Evolutionary conservation across 2,797 vertebrate species (phyloP).

Genomic region (Periophthalmus magnuspinnatus): DNA sequence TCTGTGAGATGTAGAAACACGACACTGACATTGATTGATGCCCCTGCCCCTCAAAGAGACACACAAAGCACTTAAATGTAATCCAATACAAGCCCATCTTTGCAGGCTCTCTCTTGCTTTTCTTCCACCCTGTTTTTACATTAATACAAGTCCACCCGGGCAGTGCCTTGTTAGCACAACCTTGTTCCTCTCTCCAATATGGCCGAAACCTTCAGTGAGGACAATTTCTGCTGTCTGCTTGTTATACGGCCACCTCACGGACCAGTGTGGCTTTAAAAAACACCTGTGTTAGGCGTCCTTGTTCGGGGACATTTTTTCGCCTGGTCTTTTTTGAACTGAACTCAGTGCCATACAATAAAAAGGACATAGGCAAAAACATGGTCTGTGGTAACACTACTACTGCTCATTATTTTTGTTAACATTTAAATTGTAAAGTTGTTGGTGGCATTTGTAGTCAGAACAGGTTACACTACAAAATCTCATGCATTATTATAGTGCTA

Average conservation of each 20-base stretch:
- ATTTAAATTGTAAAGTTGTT: neutral
- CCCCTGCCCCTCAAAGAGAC: conserved; percentile 6
- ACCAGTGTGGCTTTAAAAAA: conserved; percentile 1
- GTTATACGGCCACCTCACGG: neutral
- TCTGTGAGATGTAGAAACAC: conserved; percentile 3
- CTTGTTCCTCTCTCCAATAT: neutral
- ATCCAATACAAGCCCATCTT: conserved; percentile 2
- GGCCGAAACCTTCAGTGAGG: conserved; percentile 4
- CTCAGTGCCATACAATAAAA: neutral
- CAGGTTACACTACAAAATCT: too few species aligned
- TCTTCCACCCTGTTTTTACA: neutral
- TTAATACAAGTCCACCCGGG: neutral
- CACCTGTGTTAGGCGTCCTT: neutral
- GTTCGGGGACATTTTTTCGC: neutral
- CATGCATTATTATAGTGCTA: too few species aligned
- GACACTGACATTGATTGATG: conserved; percentile 10
- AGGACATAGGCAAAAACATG: neutral
- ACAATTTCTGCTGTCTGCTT: neutral
- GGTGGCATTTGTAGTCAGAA: too few species aligned
- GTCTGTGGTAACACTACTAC: neutral
- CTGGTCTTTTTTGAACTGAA: neutral
- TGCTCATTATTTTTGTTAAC: neutral
- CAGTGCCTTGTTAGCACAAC: conserved; percentile 10
- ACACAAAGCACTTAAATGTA: conserved; percentile 10
- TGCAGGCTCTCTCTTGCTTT: neutral